phyloP scores from a whole-genome alignment of 2,888 invertebrate species.

The Luffia ferchaultella region DNA sequence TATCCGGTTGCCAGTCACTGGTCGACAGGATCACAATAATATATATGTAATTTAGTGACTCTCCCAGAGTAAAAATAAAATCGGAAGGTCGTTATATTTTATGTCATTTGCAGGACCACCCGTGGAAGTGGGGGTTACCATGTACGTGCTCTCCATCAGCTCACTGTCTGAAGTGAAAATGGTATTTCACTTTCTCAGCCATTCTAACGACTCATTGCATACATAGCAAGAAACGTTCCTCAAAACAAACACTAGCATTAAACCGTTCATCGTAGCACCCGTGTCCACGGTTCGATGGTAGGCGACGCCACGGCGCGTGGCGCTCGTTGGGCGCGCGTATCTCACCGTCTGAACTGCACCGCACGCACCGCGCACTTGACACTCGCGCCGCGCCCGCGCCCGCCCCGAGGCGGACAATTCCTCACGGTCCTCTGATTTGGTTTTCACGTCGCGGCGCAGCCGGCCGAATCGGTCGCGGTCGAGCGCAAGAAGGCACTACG shows the following conservation, averaged over 20 bases:
- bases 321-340: constrained; percentile 15
- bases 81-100: constrained; percentile 17
- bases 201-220: constrained; percentile 56
- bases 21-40: background rate
- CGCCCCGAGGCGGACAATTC: constrained; percentile 4
- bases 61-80: background rate
- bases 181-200: constrained; percentile 52
- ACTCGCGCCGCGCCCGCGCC: constrained; percentile 19
- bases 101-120: constrained; percentile 76
- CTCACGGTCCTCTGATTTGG: background rate
- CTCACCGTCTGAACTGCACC: constrained; percentile 11
- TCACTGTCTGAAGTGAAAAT: constrained; percentile 88
- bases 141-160: constrained; percentile 87
- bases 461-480: constrained; percentile 1
- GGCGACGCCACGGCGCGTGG: constrained; percentile 16
- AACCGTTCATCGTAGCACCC: constrained; percentile 62
- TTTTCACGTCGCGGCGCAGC: background rate
- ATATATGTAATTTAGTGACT: background rate
- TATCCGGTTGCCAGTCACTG: too few species aligned
- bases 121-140: constrained; percentile 85
- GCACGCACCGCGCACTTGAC: constrained; percentile 14
- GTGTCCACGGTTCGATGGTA: constrained; percentile 58
- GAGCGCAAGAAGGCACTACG: constrained; percentile 44
- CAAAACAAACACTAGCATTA: constrained; percentile 58
- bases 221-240: constrained; percentile 50